Evolutionary conservation across 1,140 invertebrate genomes (phyloP), one percentile per base, ranked within the genome.

Genomic region (Caenorhabditis remanei): DNA sequence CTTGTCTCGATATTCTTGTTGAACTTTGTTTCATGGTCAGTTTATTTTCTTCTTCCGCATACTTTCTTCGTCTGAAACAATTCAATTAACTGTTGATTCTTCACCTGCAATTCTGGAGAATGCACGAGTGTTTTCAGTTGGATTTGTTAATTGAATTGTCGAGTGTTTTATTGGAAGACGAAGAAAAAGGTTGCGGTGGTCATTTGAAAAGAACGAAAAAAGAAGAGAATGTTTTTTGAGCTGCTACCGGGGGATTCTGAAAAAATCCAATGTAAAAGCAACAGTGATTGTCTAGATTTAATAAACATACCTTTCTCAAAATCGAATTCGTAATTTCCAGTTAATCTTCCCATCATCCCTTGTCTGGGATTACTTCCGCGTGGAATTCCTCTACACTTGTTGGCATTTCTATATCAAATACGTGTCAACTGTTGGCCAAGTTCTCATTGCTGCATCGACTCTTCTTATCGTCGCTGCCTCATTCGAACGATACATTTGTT

Each of bases 351-450:
- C 83, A 11, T 14, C 58, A 32, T 84, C 83, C 7, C 46, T 84
- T 11, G 58, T 84, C 32, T 84, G 83, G 83, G 83, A 84, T 19
- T 84, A 58, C 55, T 84, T 46, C 46, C 83, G 83, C 21, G 58
- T 84, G 40, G 83, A 84, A 48, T 46, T 65, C 40, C n/a, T 84
- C 14, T 84, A 61, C 40, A 63, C 58, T 21, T 61, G 55, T 84
- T 84, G 83, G 83, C 83, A 84, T 14, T 48, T 61, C 46, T 84
- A 84, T 21, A 84, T 84, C n/a, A 58, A 63, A 84, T 84, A 84
- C 32, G 83, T 84, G 40, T 84, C 83, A 48, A 84, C 83, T 11
- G 83, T 65, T 58, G 83, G 83, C 4, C 83, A 84, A 63, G 83
- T 84, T 21, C 55, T 84, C 8, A 84, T 84, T 40, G 83, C 83